Evolutionary conservation across 92 coral and sea anemone species (phyloP).

Genomic region (Zoanthus gigantus): DNA sequence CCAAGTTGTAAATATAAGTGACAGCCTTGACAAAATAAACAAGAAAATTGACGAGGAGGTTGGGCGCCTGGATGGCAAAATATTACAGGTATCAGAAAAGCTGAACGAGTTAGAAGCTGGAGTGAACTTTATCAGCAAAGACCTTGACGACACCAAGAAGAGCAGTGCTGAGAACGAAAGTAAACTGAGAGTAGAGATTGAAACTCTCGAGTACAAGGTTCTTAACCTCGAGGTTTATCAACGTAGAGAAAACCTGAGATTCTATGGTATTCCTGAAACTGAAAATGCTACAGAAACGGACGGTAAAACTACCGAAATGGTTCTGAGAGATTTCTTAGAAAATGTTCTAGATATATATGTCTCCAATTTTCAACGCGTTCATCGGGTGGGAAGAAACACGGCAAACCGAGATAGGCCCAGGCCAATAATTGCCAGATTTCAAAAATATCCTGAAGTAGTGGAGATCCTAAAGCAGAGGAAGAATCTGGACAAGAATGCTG

Average conservation of each 20-base stretch:
- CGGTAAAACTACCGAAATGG: slow-evolving; percentile 24
- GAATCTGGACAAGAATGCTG: slow-evolving; percentile 24
- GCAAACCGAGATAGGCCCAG: slow-evolving; percentile 24
- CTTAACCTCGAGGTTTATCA: slow-evolving; percentile 37
- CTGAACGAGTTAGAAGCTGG: slow-evolving; percentile 30
- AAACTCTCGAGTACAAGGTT: slow-evolving; percentile 31
- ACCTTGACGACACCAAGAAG: slow-evolving; percentile 44
- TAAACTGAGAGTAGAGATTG: slow-evolving; percentile 37
- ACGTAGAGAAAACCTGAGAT: slow-evolving; percentile 38
- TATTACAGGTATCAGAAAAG: slow-evolving; percentile 38
- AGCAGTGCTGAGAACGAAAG: slow-evolving; percentile 23
- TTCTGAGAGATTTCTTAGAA: slow-evolving; percentile 25
- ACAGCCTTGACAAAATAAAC: slow-evolving; percentile 41
- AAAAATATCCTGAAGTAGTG: no score
- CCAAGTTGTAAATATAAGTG: slow-evolving; percentile 35
- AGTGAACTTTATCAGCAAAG: slow-evolving; percentile 38
- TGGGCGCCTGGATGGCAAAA: slow-evolving; percentile 39
- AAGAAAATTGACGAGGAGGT: slow-evolving; percentile 46
- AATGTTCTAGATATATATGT: slow-evolving; percentile 34
- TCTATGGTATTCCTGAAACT: slow-evolving; percentile 40
- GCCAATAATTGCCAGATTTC: slow-evolving; percentile 9
- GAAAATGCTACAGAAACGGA: slow-evolving; percentile 9
- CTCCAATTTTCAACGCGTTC: slow-evolving; percentile 26
- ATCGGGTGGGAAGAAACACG: slow-evolving; percentile 24
- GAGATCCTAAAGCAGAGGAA: neutral